Evolutionary conservation across 35 echinoderm and acorn worm species (phyloP).

Genomic region (Apostichopus parvimensis): DNA sequence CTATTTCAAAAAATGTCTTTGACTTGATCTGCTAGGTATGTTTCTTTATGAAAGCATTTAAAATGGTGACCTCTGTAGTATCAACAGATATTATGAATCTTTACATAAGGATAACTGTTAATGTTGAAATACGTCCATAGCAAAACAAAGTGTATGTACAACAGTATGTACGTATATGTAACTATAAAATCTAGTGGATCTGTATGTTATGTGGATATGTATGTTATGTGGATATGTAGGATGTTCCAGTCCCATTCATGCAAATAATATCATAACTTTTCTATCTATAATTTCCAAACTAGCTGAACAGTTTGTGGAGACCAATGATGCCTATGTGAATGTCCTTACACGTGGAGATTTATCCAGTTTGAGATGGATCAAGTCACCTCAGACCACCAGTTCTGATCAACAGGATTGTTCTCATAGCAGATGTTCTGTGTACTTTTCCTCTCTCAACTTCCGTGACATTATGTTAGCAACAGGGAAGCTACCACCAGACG

Average conservation of each 20-base stretch:
- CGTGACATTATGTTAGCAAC: constrained; percentile 93
- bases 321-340: constrained; percentile 84
- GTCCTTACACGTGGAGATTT: constrained; percentile 83
- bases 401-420: not conserved
- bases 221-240: not conserved
- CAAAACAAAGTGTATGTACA: too few relatives aligned
- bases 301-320: constrained; percentile 52
- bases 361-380: constrained; percentile 82
- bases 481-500: constrained; percentile 93
- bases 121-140: not conserved
- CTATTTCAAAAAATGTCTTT: too few relatives aligned
- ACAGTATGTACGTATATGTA: too few relatives aligned
- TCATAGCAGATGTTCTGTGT: constrained; percentile 59
- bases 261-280: not conserved
- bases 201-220: too few relatives aligned
- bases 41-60: too few relatives aligned
- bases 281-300: not conserved
- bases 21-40: too few relatives aligned
- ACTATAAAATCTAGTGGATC: too few relatives aligned
- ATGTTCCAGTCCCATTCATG: not conserved
- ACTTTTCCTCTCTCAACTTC: constrained; percentile 92
- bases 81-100: too few relatives aligned
- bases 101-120: not conserved
- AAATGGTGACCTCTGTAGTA: too few relatives aligned
- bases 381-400: constrained; percentile 64